Evolutionary conservation across 2,888 invertebrate species (phyloP), one percentile per base, ranked within the genome.

Genomic region (Syrista parreyssii): DNA sequence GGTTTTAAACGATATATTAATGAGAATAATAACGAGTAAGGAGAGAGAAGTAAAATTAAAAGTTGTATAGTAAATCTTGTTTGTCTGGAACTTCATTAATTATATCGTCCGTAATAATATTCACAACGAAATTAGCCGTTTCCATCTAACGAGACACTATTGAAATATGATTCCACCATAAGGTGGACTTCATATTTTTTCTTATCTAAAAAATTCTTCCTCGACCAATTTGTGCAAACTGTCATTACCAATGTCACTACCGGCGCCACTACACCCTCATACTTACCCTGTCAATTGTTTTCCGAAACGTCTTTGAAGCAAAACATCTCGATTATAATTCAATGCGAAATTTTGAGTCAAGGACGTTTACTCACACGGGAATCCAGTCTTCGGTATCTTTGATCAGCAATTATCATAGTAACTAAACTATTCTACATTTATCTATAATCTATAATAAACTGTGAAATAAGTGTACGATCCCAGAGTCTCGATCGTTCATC

Each of bases 371-470:
- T 81, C 84, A 84, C 80, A 80, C 85, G 83, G 82, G 85, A 84
- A 79, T 84, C 83, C 82, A 88, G 90, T 90, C 88, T 88, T 89
- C 88, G 85, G 86, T 89, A 89, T 90, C 88, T 90, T 90, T 85
- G 89, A 91, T 89, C 89, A 90, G 85, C 90, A 90, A 90, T 91
- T 91, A 89, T 91, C 88, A 91, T 91, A 91, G 90, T 89, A 89
- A 90, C 87, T 90, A 89, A 89, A 89, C 89, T 90, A 91, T 90
- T 91, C 91, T 90, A 91, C 90, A 91, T 91, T 91, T 91, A 91
- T 91, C 91, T 91, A 91, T 91, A 91, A 91, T 88, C 88, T 91
- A 90, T 91, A 91, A 91, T 91, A 91, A 91, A 91, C 90, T 91
- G 90, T 91, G 90, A 91, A 91, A 91, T 89, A 91, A 89, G 88